Evolutionary conservation across 2,113 vertebrate species (phyloP).

Genomic region (Pelusios castaneus): DNA sequence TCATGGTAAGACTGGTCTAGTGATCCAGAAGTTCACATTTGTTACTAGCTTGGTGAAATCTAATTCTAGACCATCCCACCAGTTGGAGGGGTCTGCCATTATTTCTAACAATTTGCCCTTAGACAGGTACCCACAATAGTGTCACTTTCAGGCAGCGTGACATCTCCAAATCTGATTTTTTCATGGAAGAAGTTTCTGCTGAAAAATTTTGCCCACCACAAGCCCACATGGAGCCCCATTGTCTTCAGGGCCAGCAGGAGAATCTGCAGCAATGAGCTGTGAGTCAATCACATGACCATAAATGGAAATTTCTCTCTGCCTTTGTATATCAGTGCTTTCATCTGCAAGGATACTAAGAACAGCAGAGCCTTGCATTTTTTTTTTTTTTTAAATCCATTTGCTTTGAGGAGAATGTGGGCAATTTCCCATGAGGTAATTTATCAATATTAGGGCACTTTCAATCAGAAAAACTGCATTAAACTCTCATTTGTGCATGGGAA

Average conservation of each 20-base stretch:
- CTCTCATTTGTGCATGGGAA: neutral
- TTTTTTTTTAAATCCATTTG: neutral
- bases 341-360: neutral
- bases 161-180: neutral
- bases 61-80: too few species aligned
- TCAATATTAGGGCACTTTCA: neutral
- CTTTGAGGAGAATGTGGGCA: neutral
- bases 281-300: neutral
- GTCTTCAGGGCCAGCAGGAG: neutral
- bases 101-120: neutral
- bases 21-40: too few species aligned
- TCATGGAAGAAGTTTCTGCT: neutral
- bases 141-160: neutral
- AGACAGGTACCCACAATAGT: neutral
- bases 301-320: neutral
- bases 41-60: too few species aligned
- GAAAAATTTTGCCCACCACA: neutral
- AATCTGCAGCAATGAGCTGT: neutral
- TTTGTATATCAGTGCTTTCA: neutral
- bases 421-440: neutral
- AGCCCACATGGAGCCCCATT: neutral
- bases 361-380: neutral
- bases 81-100: neutral
- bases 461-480: neutral
- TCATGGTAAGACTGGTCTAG: too few species aligned